Conservation (phyloP, 2,797 vertebrate species). For the Falco columbarius region DNA sequence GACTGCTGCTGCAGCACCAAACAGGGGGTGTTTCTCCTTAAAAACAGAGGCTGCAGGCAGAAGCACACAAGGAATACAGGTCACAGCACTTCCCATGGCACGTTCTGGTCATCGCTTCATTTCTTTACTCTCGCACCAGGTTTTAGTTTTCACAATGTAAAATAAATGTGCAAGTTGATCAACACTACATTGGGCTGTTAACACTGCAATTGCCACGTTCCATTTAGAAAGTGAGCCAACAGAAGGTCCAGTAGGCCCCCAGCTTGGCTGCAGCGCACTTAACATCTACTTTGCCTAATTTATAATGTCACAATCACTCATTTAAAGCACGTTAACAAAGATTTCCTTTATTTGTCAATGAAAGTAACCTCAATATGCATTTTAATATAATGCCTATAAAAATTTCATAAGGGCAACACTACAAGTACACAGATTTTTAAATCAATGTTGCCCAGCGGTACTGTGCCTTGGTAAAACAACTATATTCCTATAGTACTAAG, state of each 20-base stretch:
- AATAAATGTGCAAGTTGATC: not conserved
- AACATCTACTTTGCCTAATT: conserved; percentile 34
- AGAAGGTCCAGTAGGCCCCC: not conserved
- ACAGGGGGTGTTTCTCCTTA: not conserved
- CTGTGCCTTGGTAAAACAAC: not conserved
- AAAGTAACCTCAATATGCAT: conserved; percentile 32
- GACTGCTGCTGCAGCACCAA: not conserved
- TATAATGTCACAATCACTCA: conserved; percentile 34
- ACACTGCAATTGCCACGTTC: not conserved
- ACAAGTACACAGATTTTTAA: not conserved
- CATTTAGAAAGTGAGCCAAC: not conserved
- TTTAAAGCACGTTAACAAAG: conserved; percentile 44
- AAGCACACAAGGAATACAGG: not conserved
- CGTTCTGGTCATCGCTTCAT: rapidly evolving
- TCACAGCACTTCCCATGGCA: not conserved
- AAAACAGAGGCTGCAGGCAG: not conserved
- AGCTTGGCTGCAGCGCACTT: not conserved
- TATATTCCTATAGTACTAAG: rapidly evolving
- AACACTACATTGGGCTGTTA: not conserved
- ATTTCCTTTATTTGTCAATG: conserved; percentile 44
- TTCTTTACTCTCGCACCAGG: not conserved
- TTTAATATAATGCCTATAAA: conserved; percentile 48
- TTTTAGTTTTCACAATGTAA: not conserved
- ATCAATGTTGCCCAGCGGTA: not conserved
- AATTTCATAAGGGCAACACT: conserved; percentile 15